Evolutionary conservation across 2,113 vertebrate species (phyloP).

Genomic region (Neomonachus schauinslandi): DNA sequence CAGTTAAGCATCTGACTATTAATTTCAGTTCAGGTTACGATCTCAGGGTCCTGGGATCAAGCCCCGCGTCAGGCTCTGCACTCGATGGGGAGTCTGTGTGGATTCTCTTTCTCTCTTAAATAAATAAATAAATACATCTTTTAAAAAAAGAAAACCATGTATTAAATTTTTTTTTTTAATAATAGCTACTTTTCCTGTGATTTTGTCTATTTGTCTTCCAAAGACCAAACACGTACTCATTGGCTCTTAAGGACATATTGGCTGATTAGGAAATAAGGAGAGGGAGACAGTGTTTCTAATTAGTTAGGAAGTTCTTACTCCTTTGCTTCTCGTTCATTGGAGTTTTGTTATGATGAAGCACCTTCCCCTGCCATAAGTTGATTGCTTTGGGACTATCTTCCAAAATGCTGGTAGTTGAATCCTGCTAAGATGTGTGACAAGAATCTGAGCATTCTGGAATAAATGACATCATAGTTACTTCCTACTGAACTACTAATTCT

Average conservation of each 20-base stretch:
- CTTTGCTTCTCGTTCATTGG: background rate
- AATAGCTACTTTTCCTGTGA: background rate
- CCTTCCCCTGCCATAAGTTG: background rate
- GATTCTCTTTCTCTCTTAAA: background rate
- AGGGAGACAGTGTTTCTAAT: background rate
- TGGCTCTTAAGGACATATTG: background rate
- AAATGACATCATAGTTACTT: conserved; percentile 85
- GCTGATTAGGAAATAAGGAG: background rate
- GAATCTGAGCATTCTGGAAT: conserved; percentile 84
- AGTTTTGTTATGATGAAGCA: background rate
- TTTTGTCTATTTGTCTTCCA: background rate
- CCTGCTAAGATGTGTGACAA: conserved; percentile 25
- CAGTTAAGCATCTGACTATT: too few species aligned
- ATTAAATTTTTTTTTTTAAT: background rate
- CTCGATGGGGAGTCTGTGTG: background rate
- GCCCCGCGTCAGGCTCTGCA: background rate
- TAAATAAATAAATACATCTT: background rate
- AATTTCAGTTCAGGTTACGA: too few species aligned
- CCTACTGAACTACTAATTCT: background rate
- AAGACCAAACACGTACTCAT: background rate
- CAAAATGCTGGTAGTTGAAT: conserved; percentile 12
- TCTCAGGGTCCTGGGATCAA: background rate
- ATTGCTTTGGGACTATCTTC: conserved; percentile 8
- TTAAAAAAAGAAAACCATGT: background rate
- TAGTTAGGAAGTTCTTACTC: background rate